Conservation (phyloP, 2,797 vertebrate genomes). For the Micropoecilia bifurca region DNA sequence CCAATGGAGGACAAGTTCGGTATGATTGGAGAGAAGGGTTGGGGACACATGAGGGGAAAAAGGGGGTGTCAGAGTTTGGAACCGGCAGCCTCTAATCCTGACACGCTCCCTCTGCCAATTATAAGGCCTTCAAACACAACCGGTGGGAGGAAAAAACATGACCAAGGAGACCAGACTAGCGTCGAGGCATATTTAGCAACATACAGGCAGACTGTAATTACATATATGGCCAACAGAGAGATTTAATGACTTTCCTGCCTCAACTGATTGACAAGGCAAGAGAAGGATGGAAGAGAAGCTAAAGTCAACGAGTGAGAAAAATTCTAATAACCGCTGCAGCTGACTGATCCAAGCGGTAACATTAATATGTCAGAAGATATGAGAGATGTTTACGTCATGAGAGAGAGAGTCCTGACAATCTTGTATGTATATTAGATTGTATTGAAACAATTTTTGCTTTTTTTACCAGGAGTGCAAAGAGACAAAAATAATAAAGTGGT, state of each 20-base stretch:
- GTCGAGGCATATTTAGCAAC: conserved; percentile 86
- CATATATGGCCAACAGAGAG: conserved; percentile 84
- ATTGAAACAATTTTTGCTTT: neutral
- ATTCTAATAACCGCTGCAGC: neutral
- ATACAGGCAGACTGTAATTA: conserved; percentile 88
- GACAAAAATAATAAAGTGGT: neutral
- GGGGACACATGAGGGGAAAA: conserved; percentile 13
- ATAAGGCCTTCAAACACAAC: conserved; percentile 84
- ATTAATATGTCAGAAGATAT: neutral
- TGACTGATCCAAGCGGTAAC: neutral
- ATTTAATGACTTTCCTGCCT: conserved; percentile 85
- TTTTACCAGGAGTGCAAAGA: neutral
- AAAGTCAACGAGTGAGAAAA: conserved; percentile 20
- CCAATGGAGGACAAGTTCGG: conserved; percentile 11
- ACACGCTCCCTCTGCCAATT: conserved; percentile 87
- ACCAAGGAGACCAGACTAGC: conserved; percentile 83
- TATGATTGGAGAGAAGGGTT: conserved; percentile 10
- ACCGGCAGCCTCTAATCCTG: conserved; percentile 85
- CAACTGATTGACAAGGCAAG: conserved; percentile 85
- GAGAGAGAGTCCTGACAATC: neutral
- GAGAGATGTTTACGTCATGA: neutral
- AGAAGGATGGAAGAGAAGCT: conserved; percentile 35
- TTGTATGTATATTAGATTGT: neutral
- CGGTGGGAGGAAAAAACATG: conserved; percentile 85
- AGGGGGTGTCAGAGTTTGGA: conserved; percentile 78